Evolutionary conservation across 1,140 invertebrate species (phyloP).

Genomic region (Hylaeus anthracinus): DNA sequence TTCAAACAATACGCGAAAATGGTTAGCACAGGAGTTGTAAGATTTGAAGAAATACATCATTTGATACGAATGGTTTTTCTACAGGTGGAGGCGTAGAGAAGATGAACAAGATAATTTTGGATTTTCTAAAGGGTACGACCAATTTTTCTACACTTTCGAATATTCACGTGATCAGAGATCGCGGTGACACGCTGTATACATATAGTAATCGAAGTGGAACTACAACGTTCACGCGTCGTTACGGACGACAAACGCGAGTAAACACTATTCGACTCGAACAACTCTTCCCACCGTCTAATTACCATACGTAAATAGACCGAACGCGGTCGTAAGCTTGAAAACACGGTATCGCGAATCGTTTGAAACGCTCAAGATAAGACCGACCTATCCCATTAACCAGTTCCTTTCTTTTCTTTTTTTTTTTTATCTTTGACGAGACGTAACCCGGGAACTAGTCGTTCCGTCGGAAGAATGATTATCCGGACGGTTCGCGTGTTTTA

Average conservation of each 20-base stretch:
- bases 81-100: no score
- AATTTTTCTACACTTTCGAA: no score
- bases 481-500: conserved; percentile 65
- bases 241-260: background rate
- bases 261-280: background rate
- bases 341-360: conserved; percentile 25
- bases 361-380: conserved; percentile 42
- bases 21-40: no score
- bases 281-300: conserved; percentile 18
- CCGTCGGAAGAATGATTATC: conserved; percentile 60
- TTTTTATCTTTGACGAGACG: conserved; percentile 61
- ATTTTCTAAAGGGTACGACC: no score
- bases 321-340: background rate
- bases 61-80: no score
- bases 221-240: background rate
- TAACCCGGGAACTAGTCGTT: conserved; percentile 57
- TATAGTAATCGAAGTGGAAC: background rate
- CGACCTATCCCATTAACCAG: conserved; percentile 49
- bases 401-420: conserved; percentile 6
- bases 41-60: no score
- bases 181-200: no score
- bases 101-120: no score
- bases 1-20: no score
- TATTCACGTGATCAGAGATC: no score
- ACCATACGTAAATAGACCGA: conserved; percentile 24